These are phyloP conservation scores for Diplolepis rosae DNA, from an alignment of 2,888 invertebrate species.

Conservation along the genomic window DNA sequence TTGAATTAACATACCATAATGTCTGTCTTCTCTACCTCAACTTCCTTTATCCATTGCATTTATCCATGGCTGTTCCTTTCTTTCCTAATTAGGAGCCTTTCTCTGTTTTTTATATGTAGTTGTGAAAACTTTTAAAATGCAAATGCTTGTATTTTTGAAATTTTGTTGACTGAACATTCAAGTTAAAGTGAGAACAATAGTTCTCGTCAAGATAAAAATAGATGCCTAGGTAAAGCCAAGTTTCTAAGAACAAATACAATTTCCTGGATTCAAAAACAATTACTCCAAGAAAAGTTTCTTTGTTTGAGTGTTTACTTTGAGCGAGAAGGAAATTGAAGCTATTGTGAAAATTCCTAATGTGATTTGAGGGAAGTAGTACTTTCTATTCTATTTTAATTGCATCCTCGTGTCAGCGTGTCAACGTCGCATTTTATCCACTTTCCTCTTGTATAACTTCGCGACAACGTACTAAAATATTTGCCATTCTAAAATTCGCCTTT, in stretches of 20 bases:
- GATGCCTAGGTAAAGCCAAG: too few relatives aligned
- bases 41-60: conserved; percentile 4
- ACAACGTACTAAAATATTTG: conserved; percentile 22
- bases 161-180: too few relatives aligned
- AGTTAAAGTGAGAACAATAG: too few relatives aligned
- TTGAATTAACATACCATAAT: conserved; percentile 56
- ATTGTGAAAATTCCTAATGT: too few relatives aligned
- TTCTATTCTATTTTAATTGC: not conserved
- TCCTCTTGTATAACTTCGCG: not conserved
- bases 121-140: not conserved
- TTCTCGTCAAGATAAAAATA: too few relatives aligned
- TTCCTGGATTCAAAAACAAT: too few relatives aligned
- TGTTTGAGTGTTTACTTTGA: too few relatives aligned
- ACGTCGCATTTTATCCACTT: not conserved
- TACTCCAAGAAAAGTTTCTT: too few relatives aligned
- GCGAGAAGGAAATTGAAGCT: not conserved
- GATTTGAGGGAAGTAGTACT: not conserved
- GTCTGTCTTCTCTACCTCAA: conserved; percentile 24
- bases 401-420: not conserved
- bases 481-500: conserved; percentile 11
- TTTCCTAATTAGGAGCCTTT: not conserved
- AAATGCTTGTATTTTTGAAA: too few relatives aligned
- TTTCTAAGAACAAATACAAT: too few relatives aligned
- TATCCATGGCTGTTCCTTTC: not conserved
- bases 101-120: not conserved